These are phyloP conservation scores for Furnarius figulus DNA, from an alignment of 2,113 vertebrate genomes.

Conservation along the genomic window DNA sequence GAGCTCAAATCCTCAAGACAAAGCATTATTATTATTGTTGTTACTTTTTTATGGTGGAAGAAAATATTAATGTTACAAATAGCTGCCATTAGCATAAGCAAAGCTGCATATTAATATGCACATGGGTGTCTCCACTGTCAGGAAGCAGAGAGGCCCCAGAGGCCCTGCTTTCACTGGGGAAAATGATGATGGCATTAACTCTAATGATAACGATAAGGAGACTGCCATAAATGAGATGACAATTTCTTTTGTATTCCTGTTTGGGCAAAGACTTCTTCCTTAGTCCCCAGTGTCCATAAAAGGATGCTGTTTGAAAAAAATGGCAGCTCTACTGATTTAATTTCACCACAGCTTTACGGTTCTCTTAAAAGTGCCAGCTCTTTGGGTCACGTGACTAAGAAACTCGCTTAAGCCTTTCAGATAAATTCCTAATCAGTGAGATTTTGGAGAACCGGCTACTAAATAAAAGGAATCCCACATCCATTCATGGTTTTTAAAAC, in stretches of 20 bases:
- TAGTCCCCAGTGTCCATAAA: slow-evolving; percentile 3
- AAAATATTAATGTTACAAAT: slow-evolving; percentile 82
- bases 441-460: not conserved
- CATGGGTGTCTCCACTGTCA: slow-evolving; percentile 68
- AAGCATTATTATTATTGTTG: slow-evolving; percentile 70
- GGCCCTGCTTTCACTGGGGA: slow-evolving; percentile 71
- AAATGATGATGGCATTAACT: slow-evolving; percentile 67
- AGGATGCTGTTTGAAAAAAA: slow-evolving; percentile 21
- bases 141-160: slow-evolving; percentile 67
- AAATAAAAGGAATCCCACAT: not conserved
- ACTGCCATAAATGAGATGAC: slow-evolving; percentile 52
- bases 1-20: slow-evolving; percentile 75
- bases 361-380: not conserved
- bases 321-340: slow-evolving; percentile 7
- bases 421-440: not conserved
- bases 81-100: slow-evolving; percentile 69
- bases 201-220: slow-evolving; percentile 68
- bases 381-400: not conserved
- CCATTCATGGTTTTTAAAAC: not conserved
- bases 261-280: slow-evolving; percentile 26
- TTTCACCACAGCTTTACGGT: not conserved
- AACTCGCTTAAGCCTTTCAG: not conserved
- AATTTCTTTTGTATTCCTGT: slow-evolving; percentile 62
- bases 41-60: slow-evolving; percentile 72
- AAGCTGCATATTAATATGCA: slow-evolving; percentile 75